These are phyloP conservation scores for Lycodopsis pacificus DNA, from an alignment of 2,797 vertebrate species.

Conservation along the genomic window DNA sequence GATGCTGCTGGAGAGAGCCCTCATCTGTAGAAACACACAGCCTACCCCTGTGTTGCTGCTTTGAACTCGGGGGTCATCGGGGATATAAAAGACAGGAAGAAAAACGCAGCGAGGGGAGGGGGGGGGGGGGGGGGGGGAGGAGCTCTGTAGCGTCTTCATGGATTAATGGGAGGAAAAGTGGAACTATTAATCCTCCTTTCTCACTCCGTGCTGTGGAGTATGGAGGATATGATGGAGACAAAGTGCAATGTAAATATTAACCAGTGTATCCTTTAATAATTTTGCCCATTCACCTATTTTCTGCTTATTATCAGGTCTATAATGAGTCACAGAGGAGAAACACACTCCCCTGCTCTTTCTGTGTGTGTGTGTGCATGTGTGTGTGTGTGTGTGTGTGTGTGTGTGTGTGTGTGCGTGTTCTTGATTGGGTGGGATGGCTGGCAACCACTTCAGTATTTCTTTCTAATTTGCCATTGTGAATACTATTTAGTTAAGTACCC, in stretches of 20 bases:
- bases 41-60: constrained; percentile 35
- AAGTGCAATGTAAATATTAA: constrained; percentile 80
- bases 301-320: constrained; percentile 74
- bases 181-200: constrained; percentile 65
- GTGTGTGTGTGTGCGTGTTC: constrained; percentile 25
- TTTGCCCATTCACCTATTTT: constrained; percentile 73
- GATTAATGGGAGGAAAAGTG: constrained; percentile 68
- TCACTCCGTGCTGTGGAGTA: constrained; percentile 20
- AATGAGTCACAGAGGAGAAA: constrained; percentile 82
- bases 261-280: constrained; percentile 67
- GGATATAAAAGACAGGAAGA: constrained; percentile 35
- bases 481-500: constrained; percentile 71
- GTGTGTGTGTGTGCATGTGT: constrained; percentile 26
- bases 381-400: constrained; percentile 25
- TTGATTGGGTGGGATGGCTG: constrained; percentile 59
- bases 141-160: constrained; percentile 50
- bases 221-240: constrained; percentile 68
- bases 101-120: constrained; percentile 29
- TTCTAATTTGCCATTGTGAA: constrained; percentile 76
- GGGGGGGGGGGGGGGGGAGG: not conserved
- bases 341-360: constrained; percentile 9
- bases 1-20: constrained; percentile 48
- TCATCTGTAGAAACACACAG: constrained; percentile 54
- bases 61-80: constrained; percentile 50
- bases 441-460: constrained; percentile 60